Conservation (phyloP, 2,113 vertebrate species). For the Bubo blakistoni region DNA sequence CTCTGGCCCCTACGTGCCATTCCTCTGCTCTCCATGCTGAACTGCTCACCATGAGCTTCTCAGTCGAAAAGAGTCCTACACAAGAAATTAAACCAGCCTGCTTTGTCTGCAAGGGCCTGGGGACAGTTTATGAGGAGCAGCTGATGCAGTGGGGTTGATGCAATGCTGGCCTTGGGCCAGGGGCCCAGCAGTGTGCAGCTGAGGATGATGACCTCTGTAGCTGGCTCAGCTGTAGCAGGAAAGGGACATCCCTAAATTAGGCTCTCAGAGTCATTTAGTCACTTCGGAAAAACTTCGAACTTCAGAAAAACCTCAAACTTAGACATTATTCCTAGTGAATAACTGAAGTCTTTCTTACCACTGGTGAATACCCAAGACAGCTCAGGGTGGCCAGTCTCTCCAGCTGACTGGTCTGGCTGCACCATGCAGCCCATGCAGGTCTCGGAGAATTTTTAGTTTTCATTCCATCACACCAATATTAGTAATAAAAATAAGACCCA, state of each 20-base stretch:
- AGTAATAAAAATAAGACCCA: constrained; percentile 12
- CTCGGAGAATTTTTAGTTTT: not conserved
- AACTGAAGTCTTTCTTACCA: not conserved
- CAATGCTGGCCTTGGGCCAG: not conserved
- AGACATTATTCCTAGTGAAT: not conserved
- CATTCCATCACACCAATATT: constrained; percentile 22
- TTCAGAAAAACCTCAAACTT: constrained; percentile 21
- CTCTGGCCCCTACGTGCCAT: not conserved
- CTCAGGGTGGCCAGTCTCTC: not conserved
- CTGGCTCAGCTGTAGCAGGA: not conserved
- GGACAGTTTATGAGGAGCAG: not conserved
- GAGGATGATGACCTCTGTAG: not conserved
- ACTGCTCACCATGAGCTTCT: not conserved
- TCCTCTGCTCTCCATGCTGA: not conserved
- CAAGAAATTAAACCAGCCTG: not conserved
- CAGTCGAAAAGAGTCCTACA: not conserved
- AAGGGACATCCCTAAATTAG: not conserved
- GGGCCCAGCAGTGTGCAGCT: not conserved
- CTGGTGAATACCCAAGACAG: not conserved
- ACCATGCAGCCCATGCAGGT: not conserved
- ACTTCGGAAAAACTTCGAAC: not conserved
- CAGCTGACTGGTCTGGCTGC: not conserved
- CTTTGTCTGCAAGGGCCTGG: not conserved
- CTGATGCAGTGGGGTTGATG: not conserved
- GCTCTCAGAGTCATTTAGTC: not conserved